phyloP scores from a whole-genome alignment of 2,113 vertebrate species.

The Engystomops pustulosus region DNA sequence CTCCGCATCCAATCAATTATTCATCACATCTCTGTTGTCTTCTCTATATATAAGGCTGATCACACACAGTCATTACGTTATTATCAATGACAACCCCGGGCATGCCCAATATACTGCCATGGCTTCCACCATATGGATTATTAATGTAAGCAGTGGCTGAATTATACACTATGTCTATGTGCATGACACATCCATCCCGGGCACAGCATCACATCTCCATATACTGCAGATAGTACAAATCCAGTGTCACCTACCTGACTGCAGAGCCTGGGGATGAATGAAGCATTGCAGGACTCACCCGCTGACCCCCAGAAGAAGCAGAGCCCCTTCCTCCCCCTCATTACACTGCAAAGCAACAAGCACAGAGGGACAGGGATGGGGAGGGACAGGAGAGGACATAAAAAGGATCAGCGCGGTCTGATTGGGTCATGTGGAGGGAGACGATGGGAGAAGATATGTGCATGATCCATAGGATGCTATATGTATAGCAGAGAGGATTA shows the following conservation, averaged over 20 bases:
- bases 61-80: background rate
- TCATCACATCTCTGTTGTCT: too few species aligned
- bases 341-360: conserved; percentile 42
- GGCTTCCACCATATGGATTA: background rate
- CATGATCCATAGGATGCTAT: background rate
- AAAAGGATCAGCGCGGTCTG: background rate
- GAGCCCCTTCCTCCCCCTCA: conserved; percentile 24
- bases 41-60: background rate
- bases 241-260: background rate
- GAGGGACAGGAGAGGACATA: conserved; percentile 26
- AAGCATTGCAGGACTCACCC: background rate
- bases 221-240: conserved; percentile 8
- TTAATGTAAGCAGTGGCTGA: background rate
- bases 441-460: background rate
- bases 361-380: conserved; percentile 17
- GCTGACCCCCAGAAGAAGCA: conserved; percentile 26
- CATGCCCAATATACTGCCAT: background rate
- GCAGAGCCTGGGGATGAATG: background rate
- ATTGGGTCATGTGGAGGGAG: conserved; percentile 4
- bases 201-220: conserved; percentile 1
- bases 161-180: background rate
- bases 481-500: conserved; percentile 22
- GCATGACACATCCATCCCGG: conserved; percentile 9
- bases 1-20: too few species aligned
- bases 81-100: background rate